Conservation (phyloP, 2,888 invertebrate genomes). For the Blastobasis adustella region DNA sequence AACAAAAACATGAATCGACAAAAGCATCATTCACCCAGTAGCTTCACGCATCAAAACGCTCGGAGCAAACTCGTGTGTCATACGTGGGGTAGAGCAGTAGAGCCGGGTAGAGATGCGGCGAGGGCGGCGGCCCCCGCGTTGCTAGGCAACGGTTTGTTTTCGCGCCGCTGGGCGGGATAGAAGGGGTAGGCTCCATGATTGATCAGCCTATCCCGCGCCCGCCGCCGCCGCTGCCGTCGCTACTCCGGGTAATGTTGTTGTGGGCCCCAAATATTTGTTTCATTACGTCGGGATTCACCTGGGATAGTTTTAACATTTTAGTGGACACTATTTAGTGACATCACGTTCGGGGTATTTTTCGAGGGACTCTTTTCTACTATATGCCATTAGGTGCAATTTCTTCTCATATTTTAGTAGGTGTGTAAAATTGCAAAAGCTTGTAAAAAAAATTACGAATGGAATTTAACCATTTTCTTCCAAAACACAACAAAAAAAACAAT, state of each 20-base stretch:
- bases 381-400: no score
- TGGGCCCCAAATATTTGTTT: no score
- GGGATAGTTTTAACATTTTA: no score
- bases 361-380: no score
- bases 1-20: background rate
- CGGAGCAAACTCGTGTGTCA: conserved; percentile 36
- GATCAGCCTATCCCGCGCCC: conserved; percentile 65
- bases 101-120: conserved; percentile 34
- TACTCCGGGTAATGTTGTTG: background rate
- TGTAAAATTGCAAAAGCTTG: no score
- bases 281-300: no score
- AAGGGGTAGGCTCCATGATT: conserved; percentile 73
- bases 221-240: background rate
- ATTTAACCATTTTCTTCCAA: no score
- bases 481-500: no score
- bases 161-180: conserved; percentile 67
- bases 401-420: no score
- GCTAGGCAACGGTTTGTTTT: conserved; percentile 71
- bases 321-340: no score
- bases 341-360: no score
- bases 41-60: conserved; percentile 14
- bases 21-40: background rate
- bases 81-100: conserved; percentile 52
- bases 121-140: conserved; percentile 45
- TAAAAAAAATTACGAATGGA: no score